phyloP scores from a whole-genome alignment of 2,113 vertebrate genomes.

The Loxodonta africana region DNA sequence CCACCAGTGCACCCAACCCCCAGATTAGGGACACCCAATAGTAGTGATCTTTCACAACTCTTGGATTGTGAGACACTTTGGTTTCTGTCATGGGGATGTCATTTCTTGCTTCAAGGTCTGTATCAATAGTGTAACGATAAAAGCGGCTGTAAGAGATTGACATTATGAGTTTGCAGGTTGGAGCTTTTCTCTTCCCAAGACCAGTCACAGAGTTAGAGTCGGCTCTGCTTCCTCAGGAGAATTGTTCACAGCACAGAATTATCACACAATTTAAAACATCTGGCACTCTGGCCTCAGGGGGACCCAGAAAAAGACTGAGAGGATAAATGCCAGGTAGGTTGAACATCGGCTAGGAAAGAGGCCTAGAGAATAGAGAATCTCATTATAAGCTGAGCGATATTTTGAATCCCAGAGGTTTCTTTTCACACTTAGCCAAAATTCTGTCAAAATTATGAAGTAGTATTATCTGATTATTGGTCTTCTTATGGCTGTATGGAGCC shows the following conservation, averaged over 20 bases:
- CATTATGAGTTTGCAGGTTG: slow-evolving; percentile 12
- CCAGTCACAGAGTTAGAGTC: background rate
- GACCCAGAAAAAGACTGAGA: slow-evolving; percentile 43
- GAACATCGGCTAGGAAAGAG: slow-evolving; percentile 25
- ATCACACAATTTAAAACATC: slow-evolving; percentile 63
- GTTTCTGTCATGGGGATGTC: background rate
- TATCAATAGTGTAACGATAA: background rate
- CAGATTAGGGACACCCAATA: background rate
- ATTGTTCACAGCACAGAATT: slow-evolving; percentile 57
- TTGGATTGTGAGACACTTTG: background rate
- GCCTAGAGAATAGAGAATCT: slow-evolving; percentile 24
- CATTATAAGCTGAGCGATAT: slow-evolving; percentile 44
- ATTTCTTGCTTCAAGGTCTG: background rate
- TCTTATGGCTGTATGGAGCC: background rate
- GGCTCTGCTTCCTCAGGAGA: background rate
- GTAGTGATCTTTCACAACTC: background rate
- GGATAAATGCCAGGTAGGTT: slow-evolving; percentile 43
- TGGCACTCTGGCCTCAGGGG: slow-evolving; percentile 56
- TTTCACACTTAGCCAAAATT: slow-evolving; percentile 48
- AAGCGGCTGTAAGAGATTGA: background rate
- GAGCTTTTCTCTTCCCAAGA: slow-evolving; percentile 12
- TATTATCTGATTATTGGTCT: slow-evolving; percentile 43
- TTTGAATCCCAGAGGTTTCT: slow-evolving; percentile 54
- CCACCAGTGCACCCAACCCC: background rate
- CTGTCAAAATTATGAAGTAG: slow-evolving; percentile 55